Evolutionary conservation across 2,888 invertebrate genomes (phyloP).

Genomic region (Andrena hattorfiana): DNA sequence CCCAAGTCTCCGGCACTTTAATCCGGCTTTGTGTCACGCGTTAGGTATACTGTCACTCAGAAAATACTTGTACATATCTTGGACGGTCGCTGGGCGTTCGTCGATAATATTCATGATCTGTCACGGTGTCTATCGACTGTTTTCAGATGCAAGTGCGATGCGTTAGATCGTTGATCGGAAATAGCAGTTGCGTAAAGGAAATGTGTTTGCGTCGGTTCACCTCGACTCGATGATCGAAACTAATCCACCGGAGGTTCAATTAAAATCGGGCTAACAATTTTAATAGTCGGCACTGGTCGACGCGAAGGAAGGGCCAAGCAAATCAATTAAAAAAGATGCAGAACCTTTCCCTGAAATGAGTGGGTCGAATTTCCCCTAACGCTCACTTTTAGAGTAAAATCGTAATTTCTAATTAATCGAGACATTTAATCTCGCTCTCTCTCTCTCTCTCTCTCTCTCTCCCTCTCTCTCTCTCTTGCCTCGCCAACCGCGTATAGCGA

Average conservation of each 20-base stretch:
- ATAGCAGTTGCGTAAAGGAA: constrained; percentile 3
- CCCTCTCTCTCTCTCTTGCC: too few relatives aligned
- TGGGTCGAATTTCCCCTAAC: background rate
- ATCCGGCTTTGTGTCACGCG: constrained; percentile 72
- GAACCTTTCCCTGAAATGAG: background rate
- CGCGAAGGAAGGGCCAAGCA: background rate
- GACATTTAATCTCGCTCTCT: background rate
- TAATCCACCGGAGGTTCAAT: background rate
- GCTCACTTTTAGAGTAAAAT: background rate
- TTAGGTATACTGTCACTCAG: constrained; percentile 51
- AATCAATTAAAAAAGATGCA: background rate
- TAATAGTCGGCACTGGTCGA: background rate
- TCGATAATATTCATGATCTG: constrained; percentile 67
- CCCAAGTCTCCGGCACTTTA: constrained; percentile 50
- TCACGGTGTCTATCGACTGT: constrained; percentile 46
- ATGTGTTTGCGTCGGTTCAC: background rate
- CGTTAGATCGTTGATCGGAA: constrained; percentile 15
- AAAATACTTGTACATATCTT: constrained; percentile 62
- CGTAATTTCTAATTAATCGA: background rate
- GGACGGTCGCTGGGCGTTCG: constrained; percentile 20
- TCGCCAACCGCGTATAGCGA: background rate
- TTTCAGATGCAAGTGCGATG: constrained; percentile 45
- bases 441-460: too few relatives aligned
- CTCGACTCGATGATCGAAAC: background rate
- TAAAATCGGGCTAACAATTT: background rate